Evolutionary conservation across 1,140 invertebrate genomes (phyloP).

Genomic region (Trachymyrmex cornetzi): DNA sequence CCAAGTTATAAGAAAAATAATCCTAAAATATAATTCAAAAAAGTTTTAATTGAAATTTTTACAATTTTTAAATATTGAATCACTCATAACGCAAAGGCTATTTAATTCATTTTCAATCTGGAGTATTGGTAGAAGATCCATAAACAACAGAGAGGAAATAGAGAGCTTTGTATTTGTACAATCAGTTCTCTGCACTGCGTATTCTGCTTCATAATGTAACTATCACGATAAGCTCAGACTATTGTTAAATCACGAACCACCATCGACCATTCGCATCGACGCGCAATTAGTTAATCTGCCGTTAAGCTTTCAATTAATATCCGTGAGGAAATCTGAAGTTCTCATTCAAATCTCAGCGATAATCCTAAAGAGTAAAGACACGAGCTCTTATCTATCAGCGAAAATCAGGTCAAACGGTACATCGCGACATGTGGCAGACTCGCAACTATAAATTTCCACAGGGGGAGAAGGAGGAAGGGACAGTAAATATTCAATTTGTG

Average conservation of each 20-base stretch:
- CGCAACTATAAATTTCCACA: constrained; percentile 23
- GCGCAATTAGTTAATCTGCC: constrained; percentile 41
- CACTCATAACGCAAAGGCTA: background rate
- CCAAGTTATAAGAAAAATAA: background rate
- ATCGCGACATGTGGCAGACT: background rate
- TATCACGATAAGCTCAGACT: background rate
- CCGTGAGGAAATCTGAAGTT: background rate
- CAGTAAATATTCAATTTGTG: constrained; percentile 41
- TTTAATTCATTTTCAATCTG: background rate
- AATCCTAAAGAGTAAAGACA: constrained; percentile 7
- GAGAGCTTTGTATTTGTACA: background rate
- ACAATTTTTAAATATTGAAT: background rate
- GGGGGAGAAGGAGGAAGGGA: background rate
- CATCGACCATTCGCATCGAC: background rate
- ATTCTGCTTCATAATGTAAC: background rate
- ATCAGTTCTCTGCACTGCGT: background rate
- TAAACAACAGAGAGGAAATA: background rate
- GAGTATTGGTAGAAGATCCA: background rate
- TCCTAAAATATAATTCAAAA: background rate
- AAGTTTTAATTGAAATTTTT: constrained; percentile 5
- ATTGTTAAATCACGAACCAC: constrained; percentile 36
- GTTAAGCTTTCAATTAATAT: constrained; percentile 59
- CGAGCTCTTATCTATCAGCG: background rate
- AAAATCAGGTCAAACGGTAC: constrained; percentile 23
- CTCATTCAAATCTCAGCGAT: background rate